Percentiles rank a stretch among this genome's conserved stretches.
Conservation (phyloP, 1,140 invertebrate genomes). For the Atta colombica region DNA sequence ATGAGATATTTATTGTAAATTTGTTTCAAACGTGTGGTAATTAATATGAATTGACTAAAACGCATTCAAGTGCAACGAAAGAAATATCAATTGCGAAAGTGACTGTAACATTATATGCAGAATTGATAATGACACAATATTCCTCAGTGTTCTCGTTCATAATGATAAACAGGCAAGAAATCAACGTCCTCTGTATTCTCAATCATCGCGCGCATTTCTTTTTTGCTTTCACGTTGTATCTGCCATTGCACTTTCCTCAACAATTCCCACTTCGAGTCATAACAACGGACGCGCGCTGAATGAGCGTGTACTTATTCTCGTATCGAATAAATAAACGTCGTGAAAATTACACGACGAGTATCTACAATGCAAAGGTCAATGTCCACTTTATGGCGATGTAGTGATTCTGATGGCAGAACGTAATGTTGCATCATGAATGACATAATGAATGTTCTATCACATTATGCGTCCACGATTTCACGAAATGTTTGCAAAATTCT, state of each 20-base stretch:
- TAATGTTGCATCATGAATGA: conserved; percentile 40
- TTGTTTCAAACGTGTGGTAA: not conserved
- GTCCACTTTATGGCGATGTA: conserved; percentile 2
- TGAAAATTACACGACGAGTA: conserved; percentile 34
- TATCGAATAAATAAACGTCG: conserved; percentile 1
- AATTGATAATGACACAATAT: conserved; percentile 38
- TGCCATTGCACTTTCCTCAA: conserved; percentile 22
- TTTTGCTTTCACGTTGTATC: conserved; percentile 10
- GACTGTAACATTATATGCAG: conserved; percentile 12
- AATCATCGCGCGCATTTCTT: not conserved
- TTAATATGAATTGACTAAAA: not conserved
- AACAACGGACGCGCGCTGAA: conserved; percentile 16
- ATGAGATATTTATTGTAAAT: not conserved
- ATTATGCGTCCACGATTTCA: not conserved
- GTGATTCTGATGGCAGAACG: conserved; percentile 15
- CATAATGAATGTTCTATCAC: not conserved
- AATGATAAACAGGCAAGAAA: not conserved
- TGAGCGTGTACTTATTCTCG: conserved; percentile 6
- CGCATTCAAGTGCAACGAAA: not conserved
- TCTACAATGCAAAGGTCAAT: conserved; percentile 38
- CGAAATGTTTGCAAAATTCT: conserved; percentile 3
- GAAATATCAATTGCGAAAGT: not conserved
- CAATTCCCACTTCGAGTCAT: conserved; percentile 33
- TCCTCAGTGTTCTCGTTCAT: conserved; percentile 7
- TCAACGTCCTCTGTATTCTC: conserved; percentile 4